phyloP scores from a whole-genome alignment of 2,888 invertebrate species.

The Ypsolopha sequella region DNA sequence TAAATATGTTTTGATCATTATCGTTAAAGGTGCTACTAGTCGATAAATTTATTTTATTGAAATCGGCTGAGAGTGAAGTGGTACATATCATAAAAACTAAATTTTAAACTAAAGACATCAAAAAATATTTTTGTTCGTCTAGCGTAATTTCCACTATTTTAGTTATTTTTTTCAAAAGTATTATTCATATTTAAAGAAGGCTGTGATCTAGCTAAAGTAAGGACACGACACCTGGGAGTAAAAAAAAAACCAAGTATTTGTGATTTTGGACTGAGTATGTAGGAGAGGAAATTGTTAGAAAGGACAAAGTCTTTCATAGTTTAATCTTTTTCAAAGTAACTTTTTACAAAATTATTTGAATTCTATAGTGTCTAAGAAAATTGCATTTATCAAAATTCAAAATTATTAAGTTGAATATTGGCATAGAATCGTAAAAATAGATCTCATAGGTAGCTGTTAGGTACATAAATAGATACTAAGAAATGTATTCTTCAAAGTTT shows the following conservation, averaged over 20 bases:
- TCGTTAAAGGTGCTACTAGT: background rate
- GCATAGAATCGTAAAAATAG: background rate
- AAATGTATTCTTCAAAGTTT: no score
- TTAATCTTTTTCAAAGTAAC: no score
- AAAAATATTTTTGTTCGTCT: background rate
- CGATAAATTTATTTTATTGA: background rate
- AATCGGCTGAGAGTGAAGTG: background rate
- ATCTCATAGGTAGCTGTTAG: constrained; percentile 4
- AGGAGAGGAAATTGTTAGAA: no score
- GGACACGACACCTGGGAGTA: constrained; percentile 53
- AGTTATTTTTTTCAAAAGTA: constrained; percentile 30
- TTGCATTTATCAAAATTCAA: background rate
- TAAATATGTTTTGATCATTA: constrained; percentile 1
- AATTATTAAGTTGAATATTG: background rate
- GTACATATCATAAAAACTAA: constrained; percentile 7
- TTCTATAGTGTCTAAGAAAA: background rate
- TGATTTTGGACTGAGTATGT: background rate
- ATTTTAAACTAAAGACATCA: background rate
- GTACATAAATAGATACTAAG: background rate
- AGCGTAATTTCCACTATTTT: background rate
- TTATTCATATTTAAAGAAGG: constrained; percentile 53
- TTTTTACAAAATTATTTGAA: no score
- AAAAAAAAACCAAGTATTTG: constrained; percentile 17
- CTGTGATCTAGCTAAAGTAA: constrained; percentile 62
- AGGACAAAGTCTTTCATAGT: background rate